Evolutionary conservation across 2,113 vertebrate genomes (phyloP).

Genomic region (Noctilio leporinus): DNA sequence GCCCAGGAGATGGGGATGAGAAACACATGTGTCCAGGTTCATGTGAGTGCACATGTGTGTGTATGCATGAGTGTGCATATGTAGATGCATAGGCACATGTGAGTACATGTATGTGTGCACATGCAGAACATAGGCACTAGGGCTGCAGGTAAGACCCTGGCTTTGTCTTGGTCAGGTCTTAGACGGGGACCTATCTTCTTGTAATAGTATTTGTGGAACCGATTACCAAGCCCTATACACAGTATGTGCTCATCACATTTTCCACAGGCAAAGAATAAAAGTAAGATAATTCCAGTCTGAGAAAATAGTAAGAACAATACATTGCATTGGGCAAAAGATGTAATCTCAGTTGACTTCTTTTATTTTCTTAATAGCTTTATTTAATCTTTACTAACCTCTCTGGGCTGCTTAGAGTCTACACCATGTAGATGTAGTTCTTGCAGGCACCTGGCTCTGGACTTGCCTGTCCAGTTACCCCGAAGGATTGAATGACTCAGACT

Average conservation of each 20-base stretch:
- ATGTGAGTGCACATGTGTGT: fast-evolving
- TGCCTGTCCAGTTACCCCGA: background rate
- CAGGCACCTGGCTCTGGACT: background rate
- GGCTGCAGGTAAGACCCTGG: background rate
- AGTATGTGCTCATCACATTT: background rate
- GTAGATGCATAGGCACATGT: fast-evolving
- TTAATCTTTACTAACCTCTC: background rate
- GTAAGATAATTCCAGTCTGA: background rate
- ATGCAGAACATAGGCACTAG: fast-evolving
- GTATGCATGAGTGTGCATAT: too few relatives aligned
- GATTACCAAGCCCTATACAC: background rate
- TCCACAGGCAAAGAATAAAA: background rate
- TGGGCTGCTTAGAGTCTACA: background rate
- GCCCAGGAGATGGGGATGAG: background rate
- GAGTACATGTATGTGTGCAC: background rate
- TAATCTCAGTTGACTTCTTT: background rate
- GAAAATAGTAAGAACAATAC: background rate
- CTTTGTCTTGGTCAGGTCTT: background rate
- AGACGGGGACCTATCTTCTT: background rate
- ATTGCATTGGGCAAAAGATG: background rate
- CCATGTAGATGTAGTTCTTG: background rate
- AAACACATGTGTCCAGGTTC: fast-evolving
- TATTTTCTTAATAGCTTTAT: background rate
- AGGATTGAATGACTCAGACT: background rate
- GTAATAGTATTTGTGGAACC: background rate